These are phyloP conservation scores for Vulpes vulpes DNA, from an alignment of 2,113 vertebrate genomes.

Conservation along the genomic window DNA sequence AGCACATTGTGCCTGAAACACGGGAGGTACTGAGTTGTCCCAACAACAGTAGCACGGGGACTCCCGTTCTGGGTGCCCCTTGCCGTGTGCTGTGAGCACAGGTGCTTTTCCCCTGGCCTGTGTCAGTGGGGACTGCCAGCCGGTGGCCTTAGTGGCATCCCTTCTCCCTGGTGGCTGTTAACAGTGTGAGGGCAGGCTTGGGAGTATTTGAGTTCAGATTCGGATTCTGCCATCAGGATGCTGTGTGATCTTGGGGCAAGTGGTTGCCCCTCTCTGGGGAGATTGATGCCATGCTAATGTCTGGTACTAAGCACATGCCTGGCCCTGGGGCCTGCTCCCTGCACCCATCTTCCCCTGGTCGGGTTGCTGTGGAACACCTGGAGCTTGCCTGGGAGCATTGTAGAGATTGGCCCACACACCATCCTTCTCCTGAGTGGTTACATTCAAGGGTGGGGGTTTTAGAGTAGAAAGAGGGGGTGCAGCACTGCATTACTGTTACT, in stretches of 20 bases:
- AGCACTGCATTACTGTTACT: rapidly evolving
- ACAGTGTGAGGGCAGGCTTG: rapidly evolving
- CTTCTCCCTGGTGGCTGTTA: too few relatives aligned
- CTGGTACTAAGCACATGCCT: rapidly evolving
- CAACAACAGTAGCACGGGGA: rapidly evolving
- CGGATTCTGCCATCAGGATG: not conserved
- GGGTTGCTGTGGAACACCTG: rapidly evolving
- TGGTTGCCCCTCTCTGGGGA: not conserved
- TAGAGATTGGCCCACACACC: rapidly evolving
- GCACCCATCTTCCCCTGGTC: rapidly evolving
- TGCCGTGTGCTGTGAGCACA: rapidly evolving
- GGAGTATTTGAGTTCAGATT: not conserved
- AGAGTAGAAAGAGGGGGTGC: not conserved
- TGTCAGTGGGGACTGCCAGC: not conserved
- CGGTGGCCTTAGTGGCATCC: not conserved
- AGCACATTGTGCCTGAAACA: rapidly evolving
- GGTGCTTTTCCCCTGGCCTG: rapidly evolving
- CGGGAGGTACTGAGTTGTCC: rapidly evolving
- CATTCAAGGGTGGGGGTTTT: rapidly evolving
- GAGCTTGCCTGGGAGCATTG: rapidly evolving
- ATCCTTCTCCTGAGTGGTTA: rapidly evolving
- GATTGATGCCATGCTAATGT: rapidly evolving
- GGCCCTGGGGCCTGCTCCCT: rapidly evolving
- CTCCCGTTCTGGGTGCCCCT: rapidly evolving
- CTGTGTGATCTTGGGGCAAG: not conserved